Evolutionary conservation across 2,797 vertebrate species (phyloP).

Genomic region (Alfaro cultratus): DNA sequence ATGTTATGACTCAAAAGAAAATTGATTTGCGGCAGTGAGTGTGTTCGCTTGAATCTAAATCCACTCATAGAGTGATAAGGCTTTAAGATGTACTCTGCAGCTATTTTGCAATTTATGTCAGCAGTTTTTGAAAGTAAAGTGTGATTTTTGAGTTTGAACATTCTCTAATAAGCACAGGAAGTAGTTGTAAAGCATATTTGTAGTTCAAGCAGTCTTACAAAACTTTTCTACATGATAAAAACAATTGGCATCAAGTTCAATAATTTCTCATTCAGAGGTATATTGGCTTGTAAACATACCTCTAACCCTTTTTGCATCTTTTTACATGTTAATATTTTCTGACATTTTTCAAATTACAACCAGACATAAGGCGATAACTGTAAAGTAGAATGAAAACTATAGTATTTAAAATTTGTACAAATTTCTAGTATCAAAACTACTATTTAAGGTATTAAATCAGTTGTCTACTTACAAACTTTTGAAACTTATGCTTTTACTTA

Average conservation of each 20-base stretch:
- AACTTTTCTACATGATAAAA: not conserved
- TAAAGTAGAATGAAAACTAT: not conserved
- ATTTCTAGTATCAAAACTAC: not conserved
- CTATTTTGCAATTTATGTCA: not conserved
- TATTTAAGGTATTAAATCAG: not conserved
- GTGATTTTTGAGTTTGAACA: not conserved
- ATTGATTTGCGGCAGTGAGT: conserved; percentile 5
- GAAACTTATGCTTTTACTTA: not conserved
- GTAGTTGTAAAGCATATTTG: not conserved
- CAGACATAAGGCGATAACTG: not conserved
- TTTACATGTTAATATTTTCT: not conserved
- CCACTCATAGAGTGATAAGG: not conserved
- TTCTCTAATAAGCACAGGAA: conserved; percentile 7
- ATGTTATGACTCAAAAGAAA: not conserved
- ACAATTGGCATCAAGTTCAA: not conserved
- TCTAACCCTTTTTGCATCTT: not conserved
- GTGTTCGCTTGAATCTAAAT: conserved; percentile 20
- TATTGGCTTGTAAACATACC: not conserved
- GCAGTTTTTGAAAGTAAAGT: not conserved
- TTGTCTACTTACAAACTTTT: not conserved
- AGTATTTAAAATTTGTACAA: not conserved
- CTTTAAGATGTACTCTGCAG: not conserved
- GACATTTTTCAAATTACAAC: not conserved
- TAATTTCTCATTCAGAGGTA: not conserved
- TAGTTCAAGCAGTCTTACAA: not conserved